A percentile compares a stretch with the other conserved stretches of the same genome.
phyloP scores from a whole-genome alignment of 2,113 vertebrate genomes.

The Heptranchias perlo region DNA sequence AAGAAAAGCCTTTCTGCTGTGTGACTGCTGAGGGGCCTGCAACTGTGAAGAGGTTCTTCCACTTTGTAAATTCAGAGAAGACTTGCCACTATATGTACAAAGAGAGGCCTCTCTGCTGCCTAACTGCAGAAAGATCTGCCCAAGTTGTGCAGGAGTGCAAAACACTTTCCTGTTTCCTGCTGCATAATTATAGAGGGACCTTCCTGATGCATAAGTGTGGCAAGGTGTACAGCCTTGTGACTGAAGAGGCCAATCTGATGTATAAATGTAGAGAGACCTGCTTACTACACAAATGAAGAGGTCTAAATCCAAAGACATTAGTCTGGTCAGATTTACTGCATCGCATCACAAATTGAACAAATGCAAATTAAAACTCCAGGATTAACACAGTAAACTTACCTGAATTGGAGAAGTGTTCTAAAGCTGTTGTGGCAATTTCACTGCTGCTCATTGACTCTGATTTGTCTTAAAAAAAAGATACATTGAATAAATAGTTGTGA shows the following conservation, averaged over 20 bases:
- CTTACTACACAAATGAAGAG: too few species aligned
- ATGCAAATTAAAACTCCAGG: neutral
- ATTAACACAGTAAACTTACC: neutral
- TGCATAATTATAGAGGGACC: too few species aligned
- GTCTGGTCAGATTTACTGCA: neutral
- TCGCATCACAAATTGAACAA: neutral
- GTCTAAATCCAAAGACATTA: neutral
- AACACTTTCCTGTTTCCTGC: neutral
- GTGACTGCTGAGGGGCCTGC: neutral
- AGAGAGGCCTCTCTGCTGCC: neutral
- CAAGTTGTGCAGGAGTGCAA: neutral
- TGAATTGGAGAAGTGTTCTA: slow-evolving; percentile 23
- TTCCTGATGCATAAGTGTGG: neutral
- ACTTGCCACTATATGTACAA: neutral
- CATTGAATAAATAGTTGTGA: neutral
- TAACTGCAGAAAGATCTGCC: neutral
- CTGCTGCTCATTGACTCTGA: slow-evolving; percentile 36
- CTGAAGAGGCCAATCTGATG: neutral
- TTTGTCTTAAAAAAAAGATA: neutral
- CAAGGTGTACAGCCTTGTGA: neutral
- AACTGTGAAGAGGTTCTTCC: neutral
- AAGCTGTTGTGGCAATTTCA: slow-evolving; percentile 7
- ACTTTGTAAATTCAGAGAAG: neutral
- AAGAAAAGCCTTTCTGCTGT: neutral
- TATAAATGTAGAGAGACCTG: neutral